phyloP scores from a whole-genome alignment of 1,140 invertebrate genomes.

The Drosophila lacertosa region DNA sequence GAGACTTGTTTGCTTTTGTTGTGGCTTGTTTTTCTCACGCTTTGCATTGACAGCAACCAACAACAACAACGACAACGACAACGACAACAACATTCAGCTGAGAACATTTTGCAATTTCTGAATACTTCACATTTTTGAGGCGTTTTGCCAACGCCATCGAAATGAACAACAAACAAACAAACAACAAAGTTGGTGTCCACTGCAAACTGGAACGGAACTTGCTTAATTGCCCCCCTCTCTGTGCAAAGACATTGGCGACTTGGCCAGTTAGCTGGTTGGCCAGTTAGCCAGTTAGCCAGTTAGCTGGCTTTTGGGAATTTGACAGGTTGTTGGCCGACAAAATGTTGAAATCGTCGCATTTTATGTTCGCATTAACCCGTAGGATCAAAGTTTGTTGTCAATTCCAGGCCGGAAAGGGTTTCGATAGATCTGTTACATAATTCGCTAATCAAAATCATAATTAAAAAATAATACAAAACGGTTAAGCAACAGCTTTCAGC shows the following conservation, averaged over 20 bases:
- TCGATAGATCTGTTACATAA: background rate
- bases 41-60: constrained; percentile 35
- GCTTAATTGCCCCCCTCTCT: constrained; percentile 69
- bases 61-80: too few species aligned
- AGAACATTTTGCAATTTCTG: constrained; percentile 52
- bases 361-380: constrained; percentile 4
- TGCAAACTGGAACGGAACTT: constrained; percentile 72
- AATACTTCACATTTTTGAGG: constrained; percentile 48
- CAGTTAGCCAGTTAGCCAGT: constrained; percentile 24
- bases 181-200: constrained; percentile 13
- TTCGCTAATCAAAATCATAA: too few species aligned
- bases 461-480: too few species aligned
- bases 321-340: constrained; percentile 48
- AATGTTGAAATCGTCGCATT: constrained; percentile 31
- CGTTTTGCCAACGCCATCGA: constrained; percentile 39
- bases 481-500: too few species aligned
- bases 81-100: constrained; percentile 22
- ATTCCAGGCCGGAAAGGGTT: background rate
- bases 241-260: constrained; percentile 8
- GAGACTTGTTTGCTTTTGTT: constrained; percentile 26
- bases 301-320: constrained; percentile 28
- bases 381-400: background rate
- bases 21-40: constrained; percentile 41
- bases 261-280: constrained; percentile 8
- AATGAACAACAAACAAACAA: constrained; percentile 8